Conservation (phyloP, 2,797 vertebrate genomes). For the Sarcophilus harrisii region DNA sequence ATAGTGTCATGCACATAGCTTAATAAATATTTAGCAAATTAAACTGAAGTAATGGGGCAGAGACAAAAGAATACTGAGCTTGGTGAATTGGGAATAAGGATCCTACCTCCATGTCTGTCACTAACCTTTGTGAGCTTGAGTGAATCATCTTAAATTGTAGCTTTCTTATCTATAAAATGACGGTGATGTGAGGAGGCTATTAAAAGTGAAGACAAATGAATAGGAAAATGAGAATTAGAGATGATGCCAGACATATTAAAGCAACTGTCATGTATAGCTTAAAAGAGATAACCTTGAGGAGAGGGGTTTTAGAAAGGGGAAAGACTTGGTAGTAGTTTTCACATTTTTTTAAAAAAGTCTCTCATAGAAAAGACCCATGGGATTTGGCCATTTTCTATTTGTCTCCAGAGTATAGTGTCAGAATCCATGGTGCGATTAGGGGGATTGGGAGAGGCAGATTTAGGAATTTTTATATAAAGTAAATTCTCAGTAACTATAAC, state of each 20-base stretch:
- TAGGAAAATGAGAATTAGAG: not conserved
- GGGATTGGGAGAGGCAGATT: not conserved
- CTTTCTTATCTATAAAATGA: not conserved
- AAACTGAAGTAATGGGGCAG: not conserved
- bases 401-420: not conserved
- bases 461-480: not conserved
- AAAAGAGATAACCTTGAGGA: not conserved
- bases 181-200: not conserved
- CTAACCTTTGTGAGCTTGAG: not conserved
- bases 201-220: not conserved
- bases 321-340: not conserved
- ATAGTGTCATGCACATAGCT: not conserved
- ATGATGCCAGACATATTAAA: not conserved
- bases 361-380: not conserved
- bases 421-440: not conserved
- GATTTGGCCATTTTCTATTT: not conserved
- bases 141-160: constrained; percentile 8
- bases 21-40: not conserved
- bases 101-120: not conserved
- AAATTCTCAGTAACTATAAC: not conserved
- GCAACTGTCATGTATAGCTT: not conserved
- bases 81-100: not conserved
- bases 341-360: not conserved
- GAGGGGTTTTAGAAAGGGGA: not conserved
- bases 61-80: not conserved